phyloP scores from a whole-genome alignment of 2,113 vertebrate genomes.

The Leucopsar rothschildi region DNA sequence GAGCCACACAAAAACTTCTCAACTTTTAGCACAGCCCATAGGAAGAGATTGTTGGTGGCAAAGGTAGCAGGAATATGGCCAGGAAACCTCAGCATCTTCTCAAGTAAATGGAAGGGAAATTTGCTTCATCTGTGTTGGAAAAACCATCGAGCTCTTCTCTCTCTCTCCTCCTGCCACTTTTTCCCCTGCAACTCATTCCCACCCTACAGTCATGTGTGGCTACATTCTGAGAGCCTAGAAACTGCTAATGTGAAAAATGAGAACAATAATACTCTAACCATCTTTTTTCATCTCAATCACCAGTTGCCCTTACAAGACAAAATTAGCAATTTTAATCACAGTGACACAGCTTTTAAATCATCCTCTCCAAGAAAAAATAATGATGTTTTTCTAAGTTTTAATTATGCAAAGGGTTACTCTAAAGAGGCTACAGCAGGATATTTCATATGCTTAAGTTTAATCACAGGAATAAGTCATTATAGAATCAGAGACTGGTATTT shows the following conservation, averaged over 20 bases:
- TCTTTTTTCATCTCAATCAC: background rate
- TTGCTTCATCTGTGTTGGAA: background rate
- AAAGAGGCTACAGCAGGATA: background rate
- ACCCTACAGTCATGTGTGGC: background rate
- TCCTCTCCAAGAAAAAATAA: background rate
- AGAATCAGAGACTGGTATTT: background rate
- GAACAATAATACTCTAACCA: background rate
- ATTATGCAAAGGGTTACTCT: background rate
- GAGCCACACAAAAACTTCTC: background rate
- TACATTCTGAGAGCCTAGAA: background rate
- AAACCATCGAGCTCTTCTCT: background rate
- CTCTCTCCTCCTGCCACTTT: background rate
- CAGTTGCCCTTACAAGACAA: background rate
- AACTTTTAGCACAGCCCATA: background rate
- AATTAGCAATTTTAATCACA: slow-evolving; percentile 9
- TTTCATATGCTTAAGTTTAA: background rate
- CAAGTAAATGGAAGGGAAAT: background rate
- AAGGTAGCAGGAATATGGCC: background rate
- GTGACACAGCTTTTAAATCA: background rate
- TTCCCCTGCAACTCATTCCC: background rate
- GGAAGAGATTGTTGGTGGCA: background rate
- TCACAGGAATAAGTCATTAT: background rate
- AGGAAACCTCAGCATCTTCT: background rate
- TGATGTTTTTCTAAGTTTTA: background rate
- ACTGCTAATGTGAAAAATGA: background rate